These are phyloP conservation scores for Yponomeuta plumbellus DNA, from an alignment of 2,888 invertebrate species.

Conservation along the genomic window DNA sequence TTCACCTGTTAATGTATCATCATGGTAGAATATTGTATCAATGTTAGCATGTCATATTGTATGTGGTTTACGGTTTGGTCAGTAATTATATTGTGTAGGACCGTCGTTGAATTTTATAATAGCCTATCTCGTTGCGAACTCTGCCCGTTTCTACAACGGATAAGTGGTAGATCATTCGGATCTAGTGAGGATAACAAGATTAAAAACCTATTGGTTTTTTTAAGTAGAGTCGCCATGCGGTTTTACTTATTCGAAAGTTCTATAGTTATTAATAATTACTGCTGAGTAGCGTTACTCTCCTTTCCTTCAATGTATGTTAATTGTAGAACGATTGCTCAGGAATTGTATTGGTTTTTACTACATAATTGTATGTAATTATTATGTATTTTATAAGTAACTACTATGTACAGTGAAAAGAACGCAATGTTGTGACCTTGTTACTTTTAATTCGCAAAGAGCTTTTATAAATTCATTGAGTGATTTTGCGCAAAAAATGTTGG, in stretches of 20 bases:
- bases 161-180: not conserved
- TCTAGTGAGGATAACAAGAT: constrained; percentile 7
- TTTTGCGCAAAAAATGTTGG: constrained; percentile 73
- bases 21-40: constrained; percentile 64
- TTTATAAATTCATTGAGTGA: constrained; percentile 53
- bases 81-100: constrained; percentile 54
- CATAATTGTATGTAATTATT: constrained; percentile 8
- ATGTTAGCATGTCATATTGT: constrained; percentile 69
- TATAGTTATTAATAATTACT: constrained; percentile 3
- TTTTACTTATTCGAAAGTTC: constrained; percentile 37
- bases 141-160: not conserved
- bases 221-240: constrained; percentile 27
- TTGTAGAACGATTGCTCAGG: constrained; percentile 58
- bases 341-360: constrained; percentile 46
- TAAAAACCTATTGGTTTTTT: constrained; percentile 15
- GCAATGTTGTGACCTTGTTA: constrained; percentile 63
- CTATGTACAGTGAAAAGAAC: constrained; percentile 31
- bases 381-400: constrained; percentile 28
- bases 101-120: constrained; percentile 62
- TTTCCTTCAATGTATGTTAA: constrained; percentile 15
- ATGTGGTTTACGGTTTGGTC: constrained; percentile 58
- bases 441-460: constrained; percentile 50
- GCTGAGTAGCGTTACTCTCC: constrained; percentile 23
- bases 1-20: constrained; percentile 74
- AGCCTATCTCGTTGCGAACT: constrained; percentile 31